Evolutionary conservation across 2,888 invertebrate species (phyloP).

Genomic region (Spisula solida): DNA sequence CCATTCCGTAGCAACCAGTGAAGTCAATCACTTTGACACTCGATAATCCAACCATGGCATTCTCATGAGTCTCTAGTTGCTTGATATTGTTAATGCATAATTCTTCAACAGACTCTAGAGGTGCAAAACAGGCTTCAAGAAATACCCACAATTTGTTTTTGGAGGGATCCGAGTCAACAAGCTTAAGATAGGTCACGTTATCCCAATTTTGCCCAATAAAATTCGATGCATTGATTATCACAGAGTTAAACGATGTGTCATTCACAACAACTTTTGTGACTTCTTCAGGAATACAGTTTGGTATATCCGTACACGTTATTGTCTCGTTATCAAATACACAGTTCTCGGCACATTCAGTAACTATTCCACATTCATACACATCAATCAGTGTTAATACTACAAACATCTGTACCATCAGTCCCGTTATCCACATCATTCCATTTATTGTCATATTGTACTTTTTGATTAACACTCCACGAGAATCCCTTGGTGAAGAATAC

Average conservation of each 20-base stretch:
- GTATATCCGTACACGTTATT: conserved; percentile 20
- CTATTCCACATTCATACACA: neutral
- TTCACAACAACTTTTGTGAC: neutral
- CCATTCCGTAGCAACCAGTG: neutral
- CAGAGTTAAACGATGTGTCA: neutral
- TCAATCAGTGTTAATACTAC: neutral
- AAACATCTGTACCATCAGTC: neutral
- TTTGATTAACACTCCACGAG: too few relatives aligned
- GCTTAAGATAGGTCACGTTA: neutral
- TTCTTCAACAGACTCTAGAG: neutral
- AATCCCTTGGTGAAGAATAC: too few relatives aligned
- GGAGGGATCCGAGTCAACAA: neutral
- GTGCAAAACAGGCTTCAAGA: neutral
- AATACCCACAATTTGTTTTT: neutral
- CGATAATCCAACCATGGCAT: conserved; percentile 5
- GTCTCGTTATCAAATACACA: neutral
- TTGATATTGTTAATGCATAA: conserved; percentile 8
- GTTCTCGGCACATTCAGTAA: neutral
- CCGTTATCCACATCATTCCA: neutral
- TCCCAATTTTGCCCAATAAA: conserved; percentile 4
- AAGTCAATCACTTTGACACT: conserved; percentile 20
- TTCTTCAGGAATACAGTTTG: conserved; percentile 20
- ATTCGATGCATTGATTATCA: neutral
- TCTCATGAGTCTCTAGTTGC: neutral
- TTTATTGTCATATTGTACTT: neutral